phyloP scores from a whole-genome alignment of 2,797 vertebrate species.

The Erpetoichthys calabaricus region DNA sequence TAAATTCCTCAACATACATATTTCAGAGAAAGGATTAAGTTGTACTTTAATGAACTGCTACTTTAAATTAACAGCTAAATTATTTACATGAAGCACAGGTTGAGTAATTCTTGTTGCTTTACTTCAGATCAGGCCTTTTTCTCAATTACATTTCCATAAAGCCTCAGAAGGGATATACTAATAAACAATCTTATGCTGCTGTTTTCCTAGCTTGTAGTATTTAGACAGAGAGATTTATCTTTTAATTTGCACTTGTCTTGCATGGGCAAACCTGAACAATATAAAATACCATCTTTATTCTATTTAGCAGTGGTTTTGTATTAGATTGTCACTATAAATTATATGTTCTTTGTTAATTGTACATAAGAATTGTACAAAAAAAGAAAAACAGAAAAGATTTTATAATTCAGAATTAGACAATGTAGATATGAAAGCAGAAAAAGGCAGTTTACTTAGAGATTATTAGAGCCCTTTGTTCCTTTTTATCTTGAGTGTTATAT shows the following conservation, averaged over 20 bases:
- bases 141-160: constrained; percentile 7
- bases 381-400: no score
- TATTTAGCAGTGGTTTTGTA: constrained; percentile 46
- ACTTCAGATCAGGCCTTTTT: constrained; percentile 1
- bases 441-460: no score
- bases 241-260: constrained; percentile 53
- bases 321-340: constrained; percentile 39
- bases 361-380: constrained; percentile 45
- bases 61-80: no score
- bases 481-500: no score
- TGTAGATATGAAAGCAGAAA: no score
- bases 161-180: constrained; percentile 17
- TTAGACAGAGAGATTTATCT: constrained; percentile 49
- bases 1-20: no score
- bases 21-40: no score
- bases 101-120: not conserved
- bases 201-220: constrained; percentile 19
- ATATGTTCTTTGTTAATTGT: constrained; percentile 51
- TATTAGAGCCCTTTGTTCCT: no score
- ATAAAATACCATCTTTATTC: constrained; percentile 42
- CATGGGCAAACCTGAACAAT: constrained; percentile 38
- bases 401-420: no score
- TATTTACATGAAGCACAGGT: no score
- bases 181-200: constrained; percentile 27
- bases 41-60: no score